These are phyloP conservation scores for Norana najaformis DNA, from an alignment of 2,888 invertebrate species.

Conservation along the genomic window DNA sequence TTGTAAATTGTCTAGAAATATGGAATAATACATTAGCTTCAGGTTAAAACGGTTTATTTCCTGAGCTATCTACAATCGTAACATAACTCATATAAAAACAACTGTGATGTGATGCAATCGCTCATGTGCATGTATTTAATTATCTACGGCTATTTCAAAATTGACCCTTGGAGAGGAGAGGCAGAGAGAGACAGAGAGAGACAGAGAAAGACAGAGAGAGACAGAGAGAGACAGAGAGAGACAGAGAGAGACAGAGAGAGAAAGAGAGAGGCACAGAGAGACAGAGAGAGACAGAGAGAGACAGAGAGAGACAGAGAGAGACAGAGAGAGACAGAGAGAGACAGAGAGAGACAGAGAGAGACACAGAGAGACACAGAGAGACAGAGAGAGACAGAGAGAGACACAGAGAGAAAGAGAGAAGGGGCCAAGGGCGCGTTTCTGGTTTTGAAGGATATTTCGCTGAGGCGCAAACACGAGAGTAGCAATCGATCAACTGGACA, in stretches of 20 bases:
- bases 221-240: neutral
- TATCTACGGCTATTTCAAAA: neutral
- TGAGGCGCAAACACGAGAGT: too few relatives aligned
- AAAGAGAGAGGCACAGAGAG: neutral
- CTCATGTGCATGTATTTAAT: neutral
- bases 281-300: neutral
- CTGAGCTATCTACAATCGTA: too few relatives aligned
- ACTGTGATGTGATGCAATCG: neutral
- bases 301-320: neutral
- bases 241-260: neutral
- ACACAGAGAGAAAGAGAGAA: neutral
- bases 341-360: neutral
- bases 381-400: too few relatives aligned
- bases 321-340: neutral
- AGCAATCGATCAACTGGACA: too few relatives aligned
- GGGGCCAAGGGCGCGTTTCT: too few relatives aligned
- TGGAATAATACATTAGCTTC: too few relatives aligned
- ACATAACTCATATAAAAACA: neutral
- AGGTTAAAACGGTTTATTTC: too few relatives aligned
- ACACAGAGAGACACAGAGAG: too few relatives aligned
- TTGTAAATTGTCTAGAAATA: too few relatives aligned
- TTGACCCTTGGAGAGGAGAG: neutral
- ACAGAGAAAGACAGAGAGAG: neutral
- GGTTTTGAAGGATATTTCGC: too few relatives aligned
- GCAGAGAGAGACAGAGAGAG: neutral